Conservation (phyloP, 2,888 invertebrate genomes). For the Rhagonycha lutea region DNA sequence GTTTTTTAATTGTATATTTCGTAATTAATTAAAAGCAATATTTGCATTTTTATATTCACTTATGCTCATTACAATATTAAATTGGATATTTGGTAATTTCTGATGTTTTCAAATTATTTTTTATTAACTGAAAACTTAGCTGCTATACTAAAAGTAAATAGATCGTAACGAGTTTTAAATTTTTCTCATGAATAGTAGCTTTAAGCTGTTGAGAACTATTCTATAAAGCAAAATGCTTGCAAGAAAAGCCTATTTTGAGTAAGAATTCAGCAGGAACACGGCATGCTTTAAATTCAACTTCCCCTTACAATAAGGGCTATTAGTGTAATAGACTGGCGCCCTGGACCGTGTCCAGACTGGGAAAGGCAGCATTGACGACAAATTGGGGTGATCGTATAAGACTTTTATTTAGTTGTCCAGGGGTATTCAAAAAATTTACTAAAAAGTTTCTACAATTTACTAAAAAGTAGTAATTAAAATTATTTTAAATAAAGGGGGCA, state of each 20-base stretch:
- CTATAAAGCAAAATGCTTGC: constrained; percentile 15
- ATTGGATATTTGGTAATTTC: neutral
- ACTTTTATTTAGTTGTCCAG: constrained; percentile 40
- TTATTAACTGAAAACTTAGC: neutral
- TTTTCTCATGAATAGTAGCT: neutral
- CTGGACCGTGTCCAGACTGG: constrained; percentile 56
- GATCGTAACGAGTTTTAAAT: neutral
- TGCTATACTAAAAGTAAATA: neutral
- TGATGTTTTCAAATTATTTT: neutral
- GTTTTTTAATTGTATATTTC: neutral
- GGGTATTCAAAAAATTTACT: constrained; percentile 22
- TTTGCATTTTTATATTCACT: neutral
- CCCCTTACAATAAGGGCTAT: constrained; percentile 54
- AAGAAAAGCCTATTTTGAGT: constrained; percentile 28
- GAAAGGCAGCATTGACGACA: constrained; percentile 54
- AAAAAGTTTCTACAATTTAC: constrained; percentile 17
- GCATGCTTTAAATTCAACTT: constrained; percentile 52
- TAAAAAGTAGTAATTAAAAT: neutral
- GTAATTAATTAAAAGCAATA: neutral
- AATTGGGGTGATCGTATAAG: constrained; percentile 55
- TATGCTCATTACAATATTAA: neutral
- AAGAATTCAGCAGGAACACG: constrained; percentile 41
- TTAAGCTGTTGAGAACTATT: neutral
- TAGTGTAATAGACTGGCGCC: constrained; percentile 55
- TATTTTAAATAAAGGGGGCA: neutral